Conservation (phyloP, 2,113 vertebrate species). For the Daboia siamensis region DNA sequence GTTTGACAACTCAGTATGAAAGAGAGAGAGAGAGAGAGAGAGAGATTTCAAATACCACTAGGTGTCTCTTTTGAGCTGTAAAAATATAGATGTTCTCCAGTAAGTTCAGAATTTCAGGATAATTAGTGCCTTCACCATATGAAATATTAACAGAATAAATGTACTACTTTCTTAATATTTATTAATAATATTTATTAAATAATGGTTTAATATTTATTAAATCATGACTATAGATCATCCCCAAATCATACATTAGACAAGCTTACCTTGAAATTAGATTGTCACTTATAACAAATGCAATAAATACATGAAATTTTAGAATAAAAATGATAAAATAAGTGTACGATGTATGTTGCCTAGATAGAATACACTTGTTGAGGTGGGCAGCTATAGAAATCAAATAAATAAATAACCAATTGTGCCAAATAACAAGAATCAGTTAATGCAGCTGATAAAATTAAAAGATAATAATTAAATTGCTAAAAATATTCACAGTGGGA, state of each 20-base stretch:
- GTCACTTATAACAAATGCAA: background rate
- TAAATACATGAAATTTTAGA: background rate
- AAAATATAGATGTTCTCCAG: background rate
- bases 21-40: background rate
- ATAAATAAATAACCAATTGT: background rate
- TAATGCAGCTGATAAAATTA: background rate
- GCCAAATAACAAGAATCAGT: background rate
- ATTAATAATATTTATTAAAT: background rate
- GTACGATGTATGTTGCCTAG: background rate
- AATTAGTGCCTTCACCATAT: background rate
- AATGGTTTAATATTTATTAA: background rate
- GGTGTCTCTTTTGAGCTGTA: slow-evolving; percentile 11
- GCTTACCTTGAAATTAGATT: background rate
- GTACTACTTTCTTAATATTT: background rate
- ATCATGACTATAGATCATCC: background rate
- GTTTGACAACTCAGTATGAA: background rate
- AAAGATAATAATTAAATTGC: background rate
- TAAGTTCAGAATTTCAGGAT: background rate
- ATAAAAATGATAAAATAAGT: background rate
- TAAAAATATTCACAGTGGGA: background rate
- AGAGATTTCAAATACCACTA: background rate
- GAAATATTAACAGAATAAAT: background rate
- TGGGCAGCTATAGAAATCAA: background rate
- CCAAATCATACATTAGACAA: background rate
- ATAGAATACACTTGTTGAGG: background rate